Evolutionary conservation across 2,888 invertebrate species (phyloP), one percentile per base, ranked within the genome.

Genomic region (Cryptops parisi): DNA sequence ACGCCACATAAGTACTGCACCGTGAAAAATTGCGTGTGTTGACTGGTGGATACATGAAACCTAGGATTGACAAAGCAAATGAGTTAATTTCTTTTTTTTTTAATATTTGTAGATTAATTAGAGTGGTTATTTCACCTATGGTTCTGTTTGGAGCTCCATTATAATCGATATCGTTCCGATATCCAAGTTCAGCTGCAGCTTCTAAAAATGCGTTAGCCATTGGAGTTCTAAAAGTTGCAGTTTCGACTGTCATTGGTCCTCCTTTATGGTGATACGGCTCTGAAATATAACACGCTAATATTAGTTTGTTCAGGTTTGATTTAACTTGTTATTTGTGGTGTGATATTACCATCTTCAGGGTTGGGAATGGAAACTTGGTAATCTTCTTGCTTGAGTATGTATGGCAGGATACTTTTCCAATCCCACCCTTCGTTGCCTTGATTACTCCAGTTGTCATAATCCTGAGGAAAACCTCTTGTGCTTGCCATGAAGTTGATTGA

Each of bases 1-100:
- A n/a, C n/a, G n/a, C n/a, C n/a, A n/a, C n/a, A n/a, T n/a, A 47
- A 22, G 70, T 59, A 50, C 64, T 68, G 63, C 67, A 66, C 26
- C 70, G 57, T 46, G 58, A 57, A 1, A 69, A 70, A 39, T 66
- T 62, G 19, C 12, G 9, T 33, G 27, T 3, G 24, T 4, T 25
- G n/a, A 24, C 26, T 15, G 46, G 46, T 46, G 46, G 46, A 46
- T 25, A 46, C 46, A 46, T 46, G n/a, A 46, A 46, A 46, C 46
- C 46, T 24, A 33, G 12, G 12, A 12, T 33, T 33, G 12, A 33
- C 38, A 33, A 33, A 33, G 12, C 9, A 9, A 12, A 33, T 9
- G 12, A 12, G 12, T 33, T 33, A 12, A 12, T 33, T 33, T 33
- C 9, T 33, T 33, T 33, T n/a, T n/a, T n/a, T n/a, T n/a, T n/a